Evolutionary conservation across 2,888 invertebrate genomes (phyloP).

Genomic region (Leptinotarsa rubiginosa): DNA sequence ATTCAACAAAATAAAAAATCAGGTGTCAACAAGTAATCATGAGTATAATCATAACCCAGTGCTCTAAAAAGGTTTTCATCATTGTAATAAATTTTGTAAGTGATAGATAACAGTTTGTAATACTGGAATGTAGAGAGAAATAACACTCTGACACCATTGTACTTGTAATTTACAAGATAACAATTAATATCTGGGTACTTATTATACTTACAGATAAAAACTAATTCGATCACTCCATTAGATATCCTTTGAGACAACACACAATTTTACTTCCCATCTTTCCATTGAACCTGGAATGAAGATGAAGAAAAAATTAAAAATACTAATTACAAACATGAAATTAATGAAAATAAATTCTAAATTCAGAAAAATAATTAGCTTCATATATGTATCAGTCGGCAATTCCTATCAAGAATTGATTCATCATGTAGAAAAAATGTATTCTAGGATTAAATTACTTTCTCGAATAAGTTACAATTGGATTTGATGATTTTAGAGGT

Average conservation of each 20-base stretch:
- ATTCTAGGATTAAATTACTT: background rate
- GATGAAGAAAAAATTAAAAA: background rate
- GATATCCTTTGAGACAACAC: too few species aligned
- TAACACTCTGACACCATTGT: background rate
- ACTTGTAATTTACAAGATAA: too few species aligned
- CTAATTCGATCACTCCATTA: too few species aligned
- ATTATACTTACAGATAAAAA: too few species aligned
- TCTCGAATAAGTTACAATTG: too few species aligned
- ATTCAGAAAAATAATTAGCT: constrained; percentile 62
- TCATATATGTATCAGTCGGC: constrained; percentile 79
- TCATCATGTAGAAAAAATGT: constrained; percentile 66
- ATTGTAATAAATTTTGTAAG: constrained; percentile 34
- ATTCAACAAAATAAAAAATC: background rate
- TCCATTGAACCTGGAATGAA: too few species aligned
- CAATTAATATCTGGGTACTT: too few species aligned
- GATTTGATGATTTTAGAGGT: too few species aligned
- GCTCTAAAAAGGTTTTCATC: constrained; percentile 62
- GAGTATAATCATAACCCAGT: constrained; percentile 65
- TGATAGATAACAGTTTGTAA: background rate
- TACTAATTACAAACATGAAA: background rate
- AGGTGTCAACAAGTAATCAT: constrained; percentile 56
- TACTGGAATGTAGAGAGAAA: background rate
- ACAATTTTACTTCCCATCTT: too few species aligned
- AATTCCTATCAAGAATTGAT: constrained; percentile 77
- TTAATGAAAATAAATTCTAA: background rate